These are phyloP conservation scores for Mirounga angustirostris DNA, from an alignment of 2,113 vertebrate genomes.

Conservation along the genomic window DNA sequence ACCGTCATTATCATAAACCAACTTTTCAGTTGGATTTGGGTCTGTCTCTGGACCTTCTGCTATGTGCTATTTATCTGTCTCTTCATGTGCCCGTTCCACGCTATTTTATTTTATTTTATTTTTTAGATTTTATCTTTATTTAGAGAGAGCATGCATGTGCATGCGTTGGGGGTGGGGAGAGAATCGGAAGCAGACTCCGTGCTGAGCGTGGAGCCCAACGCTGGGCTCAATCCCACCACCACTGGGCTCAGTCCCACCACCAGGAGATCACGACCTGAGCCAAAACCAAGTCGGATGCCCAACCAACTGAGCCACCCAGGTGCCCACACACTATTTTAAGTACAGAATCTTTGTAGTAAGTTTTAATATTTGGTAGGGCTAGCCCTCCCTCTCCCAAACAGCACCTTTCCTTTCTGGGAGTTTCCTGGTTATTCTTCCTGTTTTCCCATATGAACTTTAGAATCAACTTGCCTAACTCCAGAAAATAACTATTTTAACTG, in stretches of 20 bases:
- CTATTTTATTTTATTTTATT: background rate
- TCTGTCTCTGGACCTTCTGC: background rate
- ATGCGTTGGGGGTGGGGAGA: background rate
- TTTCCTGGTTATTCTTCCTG: background rate
- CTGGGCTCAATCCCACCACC: background rate
- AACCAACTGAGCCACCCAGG: too few species aligned
- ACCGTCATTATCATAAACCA: background rate
- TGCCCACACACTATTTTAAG: background rate
- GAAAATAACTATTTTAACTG: background rate
- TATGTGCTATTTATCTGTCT: background rate
- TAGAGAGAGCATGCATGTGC: background rate
- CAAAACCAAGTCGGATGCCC: background rate
- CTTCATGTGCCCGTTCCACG: background rate
- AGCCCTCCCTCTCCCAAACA: background rate
- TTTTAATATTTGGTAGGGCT: background rate
- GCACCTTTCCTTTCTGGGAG: background rate
- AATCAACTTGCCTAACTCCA: background rate
- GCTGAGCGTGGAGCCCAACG: background rate
- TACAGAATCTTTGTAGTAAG: background rate
- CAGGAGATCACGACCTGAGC: background rate
- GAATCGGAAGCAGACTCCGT: background rate
- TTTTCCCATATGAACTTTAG: slow-evolving; percentile 26
- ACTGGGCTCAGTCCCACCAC: background rate
- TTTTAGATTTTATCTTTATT: background rate
- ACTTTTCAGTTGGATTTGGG: background rate